Conservation (phyloP, 2,113 vertebrate genomes). For the Mustelus asterias region DNA sequence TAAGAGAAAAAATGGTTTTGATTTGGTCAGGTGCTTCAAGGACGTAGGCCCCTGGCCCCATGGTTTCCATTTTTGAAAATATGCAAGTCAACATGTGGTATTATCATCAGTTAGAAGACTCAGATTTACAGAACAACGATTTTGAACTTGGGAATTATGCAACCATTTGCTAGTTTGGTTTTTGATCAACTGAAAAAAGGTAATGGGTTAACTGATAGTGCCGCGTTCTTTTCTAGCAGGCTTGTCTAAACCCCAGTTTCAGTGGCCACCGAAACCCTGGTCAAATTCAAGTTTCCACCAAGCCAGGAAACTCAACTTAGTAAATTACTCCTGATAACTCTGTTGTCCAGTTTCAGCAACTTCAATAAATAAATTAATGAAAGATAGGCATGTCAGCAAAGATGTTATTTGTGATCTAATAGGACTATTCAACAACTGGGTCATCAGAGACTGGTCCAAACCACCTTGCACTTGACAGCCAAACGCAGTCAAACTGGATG, state of each 20-base stretch:
- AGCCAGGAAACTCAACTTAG: neutral
- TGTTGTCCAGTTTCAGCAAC: neutral
- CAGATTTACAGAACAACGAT: neutral
- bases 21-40: no score
- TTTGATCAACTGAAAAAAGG: neutral
- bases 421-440: neutral
- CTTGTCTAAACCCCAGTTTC: neutral
- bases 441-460: neutral
- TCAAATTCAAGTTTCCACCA: neutral
- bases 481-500: neutral
- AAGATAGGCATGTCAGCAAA: neutral
- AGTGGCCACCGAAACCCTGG: neutral
- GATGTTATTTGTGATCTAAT: neutral
- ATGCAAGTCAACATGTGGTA: neutral
- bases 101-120: neutral
- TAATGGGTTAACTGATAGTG: neutral
- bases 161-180: neutral
- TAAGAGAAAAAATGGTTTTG: no score
- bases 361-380: neutral
- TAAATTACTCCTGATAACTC: neutral
- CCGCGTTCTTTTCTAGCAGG: neutral
- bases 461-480: neutral
- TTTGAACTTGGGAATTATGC: neutral
- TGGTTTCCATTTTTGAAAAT: neutral
- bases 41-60: neutral